phyloP scores from a whole-genome alignment of 2,888 invertebrate genomes.

The Netelia virgata region DNA sequence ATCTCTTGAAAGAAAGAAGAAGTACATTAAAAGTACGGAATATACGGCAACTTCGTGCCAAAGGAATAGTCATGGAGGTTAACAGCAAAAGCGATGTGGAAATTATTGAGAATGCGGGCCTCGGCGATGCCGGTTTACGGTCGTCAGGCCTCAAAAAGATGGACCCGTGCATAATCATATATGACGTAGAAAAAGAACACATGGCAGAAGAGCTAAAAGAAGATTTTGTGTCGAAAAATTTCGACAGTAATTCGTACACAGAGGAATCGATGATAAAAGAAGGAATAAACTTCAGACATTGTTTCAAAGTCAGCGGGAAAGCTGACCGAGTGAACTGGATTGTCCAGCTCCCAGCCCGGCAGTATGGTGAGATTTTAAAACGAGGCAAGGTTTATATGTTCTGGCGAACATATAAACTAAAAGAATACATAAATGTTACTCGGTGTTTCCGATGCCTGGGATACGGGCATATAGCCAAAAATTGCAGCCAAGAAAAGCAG shows the following conservation, averaged over 20 bases:
- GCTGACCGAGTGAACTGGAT: not conserved
- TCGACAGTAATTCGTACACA: not conserved
- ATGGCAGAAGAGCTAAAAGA: not conserved
- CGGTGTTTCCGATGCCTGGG: slow-evolving; percentile 41
- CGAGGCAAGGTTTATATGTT: not conserved
- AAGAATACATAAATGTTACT: slow-evolving; percentile 1
- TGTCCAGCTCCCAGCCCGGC: not conserved
- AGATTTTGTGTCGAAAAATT: not conserved
- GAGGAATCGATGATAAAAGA: too few relatives aligned
- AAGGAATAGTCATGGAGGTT: not conserved
- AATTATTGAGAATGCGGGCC: not conserved
- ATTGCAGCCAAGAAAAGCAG: not conserved
- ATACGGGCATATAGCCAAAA: slow-evolving; percentile 20
- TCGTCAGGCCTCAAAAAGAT: not conserved
- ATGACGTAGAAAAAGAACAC: not conserved
- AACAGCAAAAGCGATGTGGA: not conserved
- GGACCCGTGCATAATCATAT: not conserved
- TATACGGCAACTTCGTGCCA: not conserved
- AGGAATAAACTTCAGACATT: not conserved
- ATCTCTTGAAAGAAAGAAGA: not conserved
- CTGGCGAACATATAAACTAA: slow-evolving; percentile 1
- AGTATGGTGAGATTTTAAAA: not conserved
- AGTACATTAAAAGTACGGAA: not conserved
- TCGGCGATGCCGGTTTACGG: not conserved
- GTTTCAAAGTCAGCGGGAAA: not conserved